phyloP scores from a whole-genome alignment of 1,140 invertebrate species.

The Bombus superbus region DNA sequence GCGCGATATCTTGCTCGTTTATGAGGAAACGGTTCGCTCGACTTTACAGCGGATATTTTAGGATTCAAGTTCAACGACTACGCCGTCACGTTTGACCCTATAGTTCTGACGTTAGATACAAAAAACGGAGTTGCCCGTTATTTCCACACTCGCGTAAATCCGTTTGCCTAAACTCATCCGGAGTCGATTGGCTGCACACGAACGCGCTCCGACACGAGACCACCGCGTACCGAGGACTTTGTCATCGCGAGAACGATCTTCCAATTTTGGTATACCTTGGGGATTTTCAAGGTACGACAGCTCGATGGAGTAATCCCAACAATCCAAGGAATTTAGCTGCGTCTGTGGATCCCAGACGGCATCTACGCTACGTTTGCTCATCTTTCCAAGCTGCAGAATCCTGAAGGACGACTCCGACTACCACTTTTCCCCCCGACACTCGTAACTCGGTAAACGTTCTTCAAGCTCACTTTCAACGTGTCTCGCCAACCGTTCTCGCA shows the following conservation, averaged over 20 bases:
- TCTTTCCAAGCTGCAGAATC: conserved; percentile 29
- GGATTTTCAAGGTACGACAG: conserved; percentile 89
- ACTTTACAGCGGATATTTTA: background rate
- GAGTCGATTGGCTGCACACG: background rate
- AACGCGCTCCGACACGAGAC: background rate
- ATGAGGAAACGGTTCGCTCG: too few species aligned
- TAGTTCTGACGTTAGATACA: background rate
- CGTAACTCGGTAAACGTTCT: background rate
- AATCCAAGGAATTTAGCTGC: conserved; percentile 88
- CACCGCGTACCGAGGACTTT: background rate
- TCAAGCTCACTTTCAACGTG: background rate
- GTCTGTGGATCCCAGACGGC: conserved; percentile 77
- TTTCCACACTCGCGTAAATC: background rate
- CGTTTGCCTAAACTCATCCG: background rate
- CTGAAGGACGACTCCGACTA: background rate
- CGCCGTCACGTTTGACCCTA: too few species aligned
- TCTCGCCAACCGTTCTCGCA: background rate
- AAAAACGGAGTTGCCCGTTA: background rate
- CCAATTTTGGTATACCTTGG: conserved; percentile 83
- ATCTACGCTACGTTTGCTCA: conserved; percentile 75
- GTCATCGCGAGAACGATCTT: background rate
- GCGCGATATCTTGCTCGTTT: background rate
- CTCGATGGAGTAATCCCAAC: conserved; percentile 92
- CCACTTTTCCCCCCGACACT: background rate
- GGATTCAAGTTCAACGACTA: background rate